Base-by-base conservation (phyloP, 2,888 invertebrate species). In the Opisthograptis luteolata region DNA sequence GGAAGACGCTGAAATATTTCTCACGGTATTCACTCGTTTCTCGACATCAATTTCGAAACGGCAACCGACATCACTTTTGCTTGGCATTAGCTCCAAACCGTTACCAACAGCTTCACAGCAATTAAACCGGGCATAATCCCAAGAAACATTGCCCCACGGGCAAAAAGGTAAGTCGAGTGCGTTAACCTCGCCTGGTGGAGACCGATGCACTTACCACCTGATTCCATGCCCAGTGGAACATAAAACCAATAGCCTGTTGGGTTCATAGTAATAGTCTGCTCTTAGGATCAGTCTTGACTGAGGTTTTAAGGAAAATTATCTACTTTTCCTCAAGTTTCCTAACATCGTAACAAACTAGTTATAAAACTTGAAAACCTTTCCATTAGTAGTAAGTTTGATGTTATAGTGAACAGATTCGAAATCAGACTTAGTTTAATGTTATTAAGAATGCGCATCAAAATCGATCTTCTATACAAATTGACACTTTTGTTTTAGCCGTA, bases 171-270 rank as follows among this genome's bases (percentile, higher is more conserved):
- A 64, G 64, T 47, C 31, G 56, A 68, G 83, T 73, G 65, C 82
- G 68, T 73, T 79, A 64, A 81, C 77, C 82, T 60, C 64, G 44
- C 34, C 41, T 43, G 49, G 35, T 32, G 47, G 73, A 66, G 82
- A 73, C 68, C 83, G 70, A 74, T 79, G 82, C 78, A 78, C 82
- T 73, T 68, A 63, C 61, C 72, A 79, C 78, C 67, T 74, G 73
- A 72, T 68, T 60, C 64, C 63, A 63, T 37, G 31, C 30, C 36
- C 66, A 63, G 55, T 64, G 62, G 66, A 67, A 68, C 70, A 70
- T 69, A 64, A 73, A 65, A 68, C 66, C 68, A 59, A 60, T 28
- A 30, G 20, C n/a, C 22, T 24, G 19, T 48, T 22, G 14, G 12
- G 22, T 5, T 30, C 28, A 7, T 17, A 39, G n/a, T 39, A n/a